Evolutionary conservation across 2,797 vertebrate genomes (phyloP), one percentile per base, ranked within the genome.

Genomic region (Sorex maritimensis): DNA sequence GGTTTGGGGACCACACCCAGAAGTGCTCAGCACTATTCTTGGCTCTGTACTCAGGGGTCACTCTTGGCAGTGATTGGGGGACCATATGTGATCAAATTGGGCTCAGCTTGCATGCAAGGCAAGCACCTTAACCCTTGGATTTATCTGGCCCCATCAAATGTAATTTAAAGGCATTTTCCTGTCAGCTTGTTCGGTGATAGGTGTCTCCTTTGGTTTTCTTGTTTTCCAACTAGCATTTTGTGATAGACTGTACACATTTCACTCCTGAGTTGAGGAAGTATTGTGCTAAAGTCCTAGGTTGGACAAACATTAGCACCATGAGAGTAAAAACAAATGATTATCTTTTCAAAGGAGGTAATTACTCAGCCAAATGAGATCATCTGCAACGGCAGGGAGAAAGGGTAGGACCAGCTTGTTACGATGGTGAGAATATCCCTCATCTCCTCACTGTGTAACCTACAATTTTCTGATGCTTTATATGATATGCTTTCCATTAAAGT

Each of bases 381-480:
- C 1, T 1, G 0, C 11, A 4, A 6, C 0, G 8, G 87, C 52
- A 81, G 94, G 23, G 61, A 87, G 87, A 85, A 44, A 34, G 52
- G 23, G 28, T 68, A 94, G 77, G 80, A 67, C 85, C 81, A 44
- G 23, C 78, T 90, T 73, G 68, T 75, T 72, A 84, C 2, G 23
- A 71, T 21, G 71, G 63, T 44, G 72, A 92, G 79, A 61, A 41
- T 0, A 5, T 17, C 78, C 46, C 0, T 61, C 80, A 67, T 84
- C 90, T 94, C 92, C 65, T 92, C 38, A n/a, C 93, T 78, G 86
- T 0, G 11, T 28, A 96, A 89, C 90, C 93, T 92, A 71, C 80
- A 82, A 89, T 95, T 95, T 94, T 87, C 93, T 94, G 95, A 97
- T 93, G 82, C 63, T 49, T 94, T 88, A 88, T 93, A 95, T 96